These are phyloP conservation scores for Hetaerina titia DNA, from an alignment of 2,888 invertebrate species.

Conservation along the genomic window DNA sequence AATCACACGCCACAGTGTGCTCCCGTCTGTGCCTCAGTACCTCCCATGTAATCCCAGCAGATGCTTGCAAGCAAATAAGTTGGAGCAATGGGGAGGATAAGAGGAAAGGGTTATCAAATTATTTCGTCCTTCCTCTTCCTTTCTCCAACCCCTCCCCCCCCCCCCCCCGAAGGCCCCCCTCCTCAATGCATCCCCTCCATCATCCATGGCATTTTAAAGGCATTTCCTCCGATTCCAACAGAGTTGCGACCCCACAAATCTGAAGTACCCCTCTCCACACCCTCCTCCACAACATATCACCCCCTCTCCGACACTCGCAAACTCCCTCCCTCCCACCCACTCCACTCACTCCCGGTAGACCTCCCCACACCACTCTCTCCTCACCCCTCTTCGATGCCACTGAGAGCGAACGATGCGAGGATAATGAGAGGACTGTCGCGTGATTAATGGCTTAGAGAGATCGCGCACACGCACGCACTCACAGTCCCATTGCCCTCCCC, in stretches of 20 bases:
- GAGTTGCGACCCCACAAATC: constrained; percentile 39
- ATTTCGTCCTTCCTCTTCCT: neutral
- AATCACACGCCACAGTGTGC: neutral
- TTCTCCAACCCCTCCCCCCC: constrained; percentile 1
- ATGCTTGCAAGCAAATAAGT: constrained; percentile 13
- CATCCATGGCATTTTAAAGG: neutral
- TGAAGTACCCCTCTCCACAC: neutral
- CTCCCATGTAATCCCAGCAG: neutral
- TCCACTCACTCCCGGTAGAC: neutral
- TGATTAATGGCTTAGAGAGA: constrained; percentile 58
- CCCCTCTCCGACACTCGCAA: neutral
- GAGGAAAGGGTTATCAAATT: neutral
- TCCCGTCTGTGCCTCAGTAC: neutral
- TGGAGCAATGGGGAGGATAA: neutral
- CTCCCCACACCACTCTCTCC: neutral
- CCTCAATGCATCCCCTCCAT: neutral
- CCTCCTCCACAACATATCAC: neutral
- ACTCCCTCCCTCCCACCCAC: neutral
- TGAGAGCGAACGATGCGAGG: constrained; percentile 53
- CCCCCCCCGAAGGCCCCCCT: neutral
- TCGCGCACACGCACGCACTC: neutral
- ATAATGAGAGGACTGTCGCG: constrained; percentile 63
- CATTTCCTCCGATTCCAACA: neutral
- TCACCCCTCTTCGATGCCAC: constrained; percentile 42
- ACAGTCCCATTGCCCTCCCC: neutral